phyloP scores from a whole-genome alignment of 1,140 invertebrate species.

The Solenopsis fugax region DNA sequence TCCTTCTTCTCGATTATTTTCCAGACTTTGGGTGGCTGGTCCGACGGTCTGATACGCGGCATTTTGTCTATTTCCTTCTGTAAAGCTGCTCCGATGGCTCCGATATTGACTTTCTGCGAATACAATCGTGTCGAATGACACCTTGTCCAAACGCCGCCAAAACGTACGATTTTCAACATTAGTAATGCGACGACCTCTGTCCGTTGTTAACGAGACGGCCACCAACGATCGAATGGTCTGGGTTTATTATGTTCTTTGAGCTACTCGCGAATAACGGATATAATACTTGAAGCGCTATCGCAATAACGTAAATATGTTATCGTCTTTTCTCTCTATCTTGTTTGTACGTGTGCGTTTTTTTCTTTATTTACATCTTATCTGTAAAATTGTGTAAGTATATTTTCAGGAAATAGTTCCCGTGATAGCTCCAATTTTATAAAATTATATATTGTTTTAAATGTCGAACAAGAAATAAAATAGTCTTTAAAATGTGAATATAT shows the following conservation, averaged over 20 bases:
- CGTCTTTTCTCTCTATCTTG: background rate
- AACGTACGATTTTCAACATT: constrained; percentile 11
- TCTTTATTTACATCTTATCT: background rate
- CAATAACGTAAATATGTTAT: constrained; percentile 7
- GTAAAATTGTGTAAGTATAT: background rate
- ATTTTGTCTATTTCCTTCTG: background rate
- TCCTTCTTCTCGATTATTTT: constrained; percentile 42
- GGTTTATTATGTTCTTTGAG: background rate
- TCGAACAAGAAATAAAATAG: background rate
- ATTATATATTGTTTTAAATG: background rate
- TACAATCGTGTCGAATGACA: background rate
- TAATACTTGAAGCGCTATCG: background rate
- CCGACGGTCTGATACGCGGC: constrained; percentile 56
- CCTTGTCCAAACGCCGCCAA: background rate
- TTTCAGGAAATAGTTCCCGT: background rate
- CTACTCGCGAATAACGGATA: background rate
- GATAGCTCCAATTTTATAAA: background rate
- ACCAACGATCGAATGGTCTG: background rate
- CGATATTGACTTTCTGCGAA: background rate
- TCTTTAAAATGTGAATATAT: background rate
- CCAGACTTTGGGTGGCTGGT: constrained; percentile 74
- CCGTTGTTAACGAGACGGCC: background rate
- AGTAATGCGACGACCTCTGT: background rate
- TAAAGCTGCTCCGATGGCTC: background rate
- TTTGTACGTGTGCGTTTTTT: background rate